Evolutionary conservation across 2,797 vertebrate species (phyloP).

Genomic region (Xyrichtys novacula): DNA sequence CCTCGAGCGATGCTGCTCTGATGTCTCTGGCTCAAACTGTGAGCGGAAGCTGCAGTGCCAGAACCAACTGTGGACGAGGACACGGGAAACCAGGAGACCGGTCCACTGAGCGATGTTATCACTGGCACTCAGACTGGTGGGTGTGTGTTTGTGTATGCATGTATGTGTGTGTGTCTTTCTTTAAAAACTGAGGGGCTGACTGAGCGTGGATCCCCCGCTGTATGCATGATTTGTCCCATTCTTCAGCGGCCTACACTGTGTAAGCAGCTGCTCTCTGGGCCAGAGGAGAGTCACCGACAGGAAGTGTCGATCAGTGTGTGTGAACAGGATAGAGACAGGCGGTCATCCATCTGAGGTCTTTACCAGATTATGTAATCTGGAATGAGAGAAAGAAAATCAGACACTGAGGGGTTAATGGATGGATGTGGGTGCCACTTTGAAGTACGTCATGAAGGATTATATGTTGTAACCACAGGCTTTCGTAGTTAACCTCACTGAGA

Average conservation of each 20-base stretch:
- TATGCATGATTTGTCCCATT: conserved; percentile 84
- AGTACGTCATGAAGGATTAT: not conserved
- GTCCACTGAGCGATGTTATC: conserved; percentile 76
- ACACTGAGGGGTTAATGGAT: not conserved
- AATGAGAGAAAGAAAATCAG: not conserved
- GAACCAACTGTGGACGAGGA: conserved; percentile 80
- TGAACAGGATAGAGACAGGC: conserved; percentile 34
- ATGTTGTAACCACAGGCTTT: not conserved
- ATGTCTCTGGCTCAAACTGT: conserved; percentile 67
- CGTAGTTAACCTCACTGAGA: not conserved
- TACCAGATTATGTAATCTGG: not conserved
- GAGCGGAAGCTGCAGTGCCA: conserved; percentile 79
- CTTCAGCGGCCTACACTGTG: conserved; percentile 70
- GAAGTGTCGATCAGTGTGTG: conserved; percentile 51
- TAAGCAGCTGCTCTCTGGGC: conserved; percentile 72
- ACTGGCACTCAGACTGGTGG: conserved; percentile 70
- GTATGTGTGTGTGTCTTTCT: conserved; percentile 67
- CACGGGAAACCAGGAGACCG: conserved; percentile 72
- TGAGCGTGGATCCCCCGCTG: conserved; percentile 66
- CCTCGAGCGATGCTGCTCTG: conserved; percentile 62
- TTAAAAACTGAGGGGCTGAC: conserved; percentile 62
- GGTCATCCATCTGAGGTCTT: not conserved
- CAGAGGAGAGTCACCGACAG: conserved; percentile 62
- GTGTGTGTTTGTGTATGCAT: conserved; percentile 66
- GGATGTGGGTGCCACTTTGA: not conserved